Evolutionary conservation across 2,113 vertebrate genomes (phyloP).

Genomic region (Saccopteryx bilineata): DNA sequence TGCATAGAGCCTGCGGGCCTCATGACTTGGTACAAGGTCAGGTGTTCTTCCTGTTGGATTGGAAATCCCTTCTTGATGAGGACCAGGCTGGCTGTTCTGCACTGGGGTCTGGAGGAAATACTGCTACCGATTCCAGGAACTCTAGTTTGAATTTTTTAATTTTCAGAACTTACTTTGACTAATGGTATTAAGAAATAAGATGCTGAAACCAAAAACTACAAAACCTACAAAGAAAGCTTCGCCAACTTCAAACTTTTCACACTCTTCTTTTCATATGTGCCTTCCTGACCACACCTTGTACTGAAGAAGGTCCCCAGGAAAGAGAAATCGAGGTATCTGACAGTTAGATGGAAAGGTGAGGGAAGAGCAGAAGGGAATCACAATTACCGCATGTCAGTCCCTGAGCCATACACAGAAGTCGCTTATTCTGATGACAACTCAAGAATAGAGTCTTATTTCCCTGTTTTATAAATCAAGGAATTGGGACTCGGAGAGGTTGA

Average conservation of each 20-base stretch:
- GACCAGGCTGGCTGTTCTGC: background rate
- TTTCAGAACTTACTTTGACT: conserved; percentile 32
- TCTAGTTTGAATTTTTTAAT: background rate
- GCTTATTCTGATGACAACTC: background rate
- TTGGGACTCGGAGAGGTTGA: background rate
- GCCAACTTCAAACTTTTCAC: background rate
- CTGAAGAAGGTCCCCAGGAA: background rate
- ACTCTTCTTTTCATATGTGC: background rate
- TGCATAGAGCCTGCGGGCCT: background rate
- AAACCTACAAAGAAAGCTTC: background rate
- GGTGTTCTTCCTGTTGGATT: background rate
- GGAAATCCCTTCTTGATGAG: background rate
- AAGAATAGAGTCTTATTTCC: background rate
- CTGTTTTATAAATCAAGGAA: conserved; percentile 26
- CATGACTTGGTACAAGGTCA: background rate
- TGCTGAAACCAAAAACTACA: conserved; percentile 18
- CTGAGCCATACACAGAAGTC: background rate
- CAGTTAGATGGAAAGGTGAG: background rate
- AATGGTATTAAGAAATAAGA: background rate
- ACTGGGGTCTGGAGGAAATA: background rate
- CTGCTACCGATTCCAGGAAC: background rate
- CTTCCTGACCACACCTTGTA: background rate
- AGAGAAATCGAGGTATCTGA: background rate
- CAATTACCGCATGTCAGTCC: too few relatives aligned
- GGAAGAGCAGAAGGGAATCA: background rate